A percentile compares a stretch with the other conserved stretches of the same genome.
phyloP scores from a whole-genome alignment of 2,797 vertebrate species.

The Scleropages formosus region DNA sequence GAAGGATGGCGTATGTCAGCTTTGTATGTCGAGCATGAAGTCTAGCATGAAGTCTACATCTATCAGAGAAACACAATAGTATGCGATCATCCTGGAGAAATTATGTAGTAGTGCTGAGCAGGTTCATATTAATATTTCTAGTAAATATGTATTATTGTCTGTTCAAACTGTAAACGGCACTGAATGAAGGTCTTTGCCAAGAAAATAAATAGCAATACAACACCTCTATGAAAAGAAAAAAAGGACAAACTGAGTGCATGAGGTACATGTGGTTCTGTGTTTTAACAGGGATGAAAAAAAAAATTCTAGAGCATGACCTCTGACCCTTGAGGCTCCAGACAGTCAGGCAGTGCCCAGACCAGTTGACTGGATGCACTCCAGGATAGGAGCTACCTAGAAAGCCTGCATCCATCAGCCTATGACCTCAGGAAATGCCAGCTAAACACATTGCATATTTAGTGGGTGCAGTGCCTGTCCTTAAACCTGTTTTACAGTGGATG shows the following conservation, averaged over 20 bases:
- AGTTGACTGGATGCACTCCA: slow-evolving; percentile 18
- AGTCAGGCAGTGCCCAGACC: slow-evolving; percentile 24
- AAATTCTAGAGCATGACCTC: slow-evolving; percentile 4
- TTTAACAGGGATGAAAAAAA: slow-evolving; percentile 15
- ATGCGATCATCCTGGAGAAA: too few species aligned
- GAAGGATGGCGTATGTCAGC: too few species aligned
- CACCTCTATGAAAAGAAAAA: background rate
- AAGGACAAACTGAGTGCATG: background rate
- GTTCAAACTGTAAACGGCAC: background rate
- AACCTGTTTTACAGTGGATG: too few species aligned
- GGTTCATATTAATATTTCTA: too few species aligned
- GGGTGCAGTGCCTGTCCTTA: background rate
- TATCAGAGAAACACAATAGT: too few species aligned
- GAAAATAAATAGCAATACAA: background rate
- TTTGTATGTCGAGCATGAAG: too few species aligned
- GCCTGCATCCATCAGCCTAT: background rate
- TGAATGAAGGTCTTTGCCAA: background rate
- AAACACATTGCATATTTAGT: background rate
- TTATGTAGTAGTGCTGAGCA: too few species aligned
- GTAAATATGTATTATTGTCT: background rate
- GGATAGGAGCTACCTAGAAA: background rate
- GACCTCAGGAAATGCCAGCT: background rate
- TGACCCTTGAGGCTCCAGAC: slow-evolving; percentile 25
- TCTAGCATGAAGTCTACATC: too few species aligned
- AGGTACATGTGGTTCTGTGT: background rate